These are phyloP conservation scores for Aurelia sp. DNA, from an alignment of 30 jellyfish, hydroid and myxozoan genomes.

Conservation along the genomic window DNA sequence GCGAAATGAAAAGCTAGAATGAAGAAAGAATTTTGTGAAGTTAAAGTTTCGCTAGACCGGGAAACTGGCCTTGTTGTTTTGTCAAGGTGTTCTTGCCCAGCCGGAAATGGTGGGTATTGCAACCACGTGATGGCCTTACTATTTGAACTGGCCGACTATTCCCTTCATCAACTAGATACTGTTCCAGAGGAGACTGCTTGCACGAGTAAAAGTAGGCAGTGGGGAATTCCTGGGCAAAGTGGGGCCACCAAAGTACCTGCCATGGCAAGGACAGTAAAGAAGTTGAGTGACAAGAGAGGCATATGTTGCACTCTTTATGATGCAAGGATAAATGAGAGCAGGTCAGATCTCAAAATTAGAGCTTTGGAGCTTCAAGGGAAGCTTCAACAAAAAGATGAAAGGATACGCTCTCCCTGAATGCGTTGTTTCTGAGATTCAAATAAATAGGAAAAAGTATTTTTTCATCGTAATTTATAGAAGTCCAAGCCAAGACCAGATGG, in stretches of 20 bases:
- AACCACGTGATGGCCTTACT: conserved; percentile 83
- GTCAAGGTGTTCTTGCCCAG: conserved; percentile 45
- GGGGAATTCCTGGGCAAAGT: conserved; percentile 75
- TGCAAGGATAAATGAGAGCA: conserved; percentile 18
- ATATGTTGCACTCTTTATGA: conserved; percentile 43
- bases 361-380: conserved; percentile 17
- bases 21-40: conserved; percentile 16
- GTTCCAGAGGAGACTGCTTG: conserved; percentile 77
- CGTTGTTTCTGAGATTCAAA: too few species aligned
- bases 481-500: too few species aligned
- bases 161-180: conserved; percentile 9
- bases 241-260: conserved; percentile 31
- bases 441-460: too few species aligned
- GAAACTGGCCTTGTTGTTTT: conserved; percentile 14
- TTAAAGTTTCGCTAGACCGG: conserved; percentile 28
- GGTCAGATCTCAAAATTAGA: conserved; percentile 24
- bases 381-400: conserved; percentile 31
- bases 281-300: conserved; percentile 47
- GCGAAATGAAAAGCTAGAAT: conserved; percentile 53
- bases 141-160: conserved; percentile 67
- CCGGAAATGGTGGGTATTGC: conserved; percentile 72
- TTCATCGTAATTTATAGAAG: too few species aligned
- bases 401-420: too few species aligned
- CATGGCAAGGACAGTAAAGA: conserved; percentile 44
- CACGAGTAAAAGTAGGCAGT: conserved; percentile 65